phyloP scores from a whole-genome alignment of 2,888 invertebrate species.

The Julus scandinavius region DNA sequence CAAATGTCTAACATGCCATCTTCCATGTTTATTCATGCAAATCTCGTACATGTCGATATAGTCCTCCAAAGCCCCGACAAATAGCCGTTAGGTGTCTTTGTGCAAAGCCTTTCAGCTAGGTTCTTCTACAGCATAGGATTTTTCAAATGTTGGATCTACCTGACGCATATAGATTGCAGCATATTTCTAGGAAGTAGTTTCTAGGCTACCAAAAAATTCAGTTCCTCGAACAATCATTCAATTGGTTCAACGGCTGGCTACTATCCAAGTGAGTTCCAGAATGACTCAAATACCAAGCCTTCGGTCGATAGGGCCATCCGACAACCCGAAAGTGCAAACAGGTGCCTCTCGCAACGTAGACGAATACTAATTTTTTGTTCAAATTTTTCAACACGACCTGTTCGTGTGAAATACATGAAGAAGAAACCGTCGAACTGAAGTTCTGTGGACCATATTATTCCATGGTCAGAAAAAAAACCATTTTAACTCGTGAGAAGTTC shows the following conservation, averaged over 20 bases:
- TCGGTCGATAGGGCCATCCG: constrained; percentile 32
- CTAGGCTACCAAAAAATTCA: background rate
- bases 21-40: too few relatives aligned
- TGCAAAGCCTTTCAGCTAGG: too few relatives aligned
- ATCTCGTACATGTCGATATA: too few relatives aligned
- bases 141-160: too few relatives aligned
- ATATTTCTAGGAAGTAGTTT: background rate
- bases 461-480: background rate
- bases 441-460: constrained; percentile 1
- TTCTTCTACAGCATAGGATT: too few relatives aligned
- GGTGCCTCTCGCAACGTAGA: background rate
- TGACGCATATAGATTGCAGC: background rate
- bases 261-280: background rate
- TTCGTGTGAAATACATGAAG: background rate
- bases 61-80: too few relatives aligned
- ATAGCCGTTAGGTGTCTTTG: too few relatives aligned
- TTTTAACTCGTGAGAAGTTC: background rate
- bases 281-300: background rate
- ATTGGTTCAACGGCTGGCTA: background rate
- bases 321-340: background rate
- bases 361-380: background rate
- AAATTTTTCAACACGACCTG: background rate
- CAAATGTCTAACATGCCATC: too few relatives aligned
- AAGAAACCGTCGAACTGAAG: background rate
- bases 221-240: background rate